phyloP scores from a whole-genome alignment of 2,797 vertebrate genomes.

The Danio jaintianensis region DNA sequence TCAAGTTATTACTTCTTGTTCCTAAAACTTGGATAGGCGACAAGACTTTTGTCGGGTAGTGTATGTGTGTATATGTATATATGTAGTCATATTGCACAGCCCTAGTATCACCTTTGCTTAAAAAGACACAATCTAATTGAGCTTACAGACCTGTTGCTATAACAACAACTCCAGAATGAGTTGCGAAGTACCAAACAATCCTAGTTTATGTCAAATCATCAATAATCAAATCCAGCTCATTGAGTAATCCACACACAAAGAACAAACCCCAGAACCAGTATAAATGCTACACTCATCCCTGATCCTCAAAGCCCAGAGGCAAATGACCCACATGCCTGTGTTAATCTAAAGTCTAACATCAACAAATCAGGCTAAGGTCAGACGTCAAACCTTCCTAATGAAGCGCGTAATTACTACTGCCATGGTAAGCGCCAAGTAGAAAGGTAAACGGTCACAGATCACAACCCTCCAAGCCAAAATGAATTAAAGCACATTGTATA shows the following conservation, averaged over 20 bases:
- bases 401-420: constrained; percentile 48
- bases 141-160: too few relatives aligned
- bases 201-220: too few relatives aligned
- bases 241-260: not conserved
- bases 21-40: too few relatives aligned
- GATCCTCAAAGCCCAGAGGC: not conserved
- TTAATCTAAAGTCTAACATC: constrained; percentile 29
- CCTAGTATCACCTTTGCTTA: too few relatives aligned
- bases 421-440: constrained; percentile 42
- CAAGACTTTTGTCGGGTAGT: too few relatives aligned
- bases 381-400: constrained; percentile 43
- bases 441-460: constrained; percentile 4
- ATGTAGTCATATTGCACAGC: too few relatives aligned
- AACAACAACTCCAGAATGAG: too few relatives aligned
- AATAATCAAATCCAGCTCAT: too few relatives aligned
- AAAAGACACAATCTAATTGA: too few relatives aligned
- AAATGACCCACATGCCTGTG: constrained; percentile 18
- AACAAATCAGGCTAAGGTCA: constrained; percentile 13
- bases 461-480: not conserved
- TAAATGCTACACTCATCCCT: not conserved
- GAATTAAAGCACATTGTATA: constrained; percentile 1
- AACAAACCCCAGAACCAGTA: not conserved
- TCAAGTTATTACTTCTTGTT: too few relatives aligned
- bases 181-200: too few relatives aligned
- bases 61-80: too few relatives aligned